phyloP scores from a whole-genome alignment of 2,797 vertebrate species.

The Poecilia velifera region DNA sequence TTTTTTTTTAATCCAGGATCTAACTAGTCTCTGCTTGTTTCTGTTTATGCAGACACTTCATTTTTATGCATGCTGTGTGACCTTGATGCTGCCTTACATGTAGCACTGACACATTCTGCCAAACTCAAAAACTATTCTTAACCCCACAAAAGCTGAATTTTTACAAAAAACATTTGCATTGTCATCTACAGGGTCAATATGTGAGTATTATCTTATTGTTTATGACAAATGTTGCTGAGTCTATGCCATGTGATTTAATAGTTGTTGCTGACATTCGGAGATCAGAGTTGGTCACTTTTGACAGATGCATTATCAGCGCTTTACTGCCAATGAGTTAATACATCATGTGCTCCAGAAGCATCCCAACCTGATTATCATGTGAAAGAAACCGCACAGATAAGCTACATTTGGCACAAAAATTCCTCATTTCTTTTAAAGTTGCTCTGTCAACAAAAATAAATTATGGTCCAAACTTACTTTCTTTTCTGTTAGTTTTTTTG shows the following conservation, averaged over 20 bases:
- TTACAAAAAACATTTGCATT: background rate
- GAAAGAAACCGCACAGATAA: background rate
- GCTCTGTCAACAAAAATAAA: background rate
- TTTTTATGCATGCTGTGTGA: background rate
- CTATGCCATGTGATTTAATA: background rate
- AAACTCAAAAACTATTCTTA: background rate
- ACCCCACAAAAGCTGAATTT: background rate
- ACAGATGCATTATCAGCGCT: background rate
- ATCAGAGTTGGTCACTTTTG: background rate
- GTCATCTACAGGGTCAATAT: background rate
- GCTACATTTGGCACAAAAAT: background rate
- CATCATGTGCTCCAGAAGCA: background rate
- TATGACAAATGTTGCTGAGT: background rate
- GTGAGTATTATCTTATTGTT: background rate
- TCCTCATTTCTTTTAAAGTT: background rate
- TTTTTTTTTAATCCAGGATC: background rate
- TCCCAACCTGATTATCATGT: background rate
- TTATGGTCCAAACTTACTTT: background rate
- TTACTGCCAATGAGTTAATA: background rate
- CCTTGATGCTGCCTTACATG: background rate
- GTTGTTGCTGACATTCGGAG: background rate
- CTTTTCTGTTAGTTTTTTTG: background rate
- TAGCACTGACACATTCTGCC: background rate
- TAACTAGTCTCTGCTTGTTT: background rate
- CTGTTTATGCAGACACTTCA: background rate